These are phyloP conservation scores for Tetragonisca angustula DNA, from an alignment of 2,888 invertebrate genomes.

Conservation along the genomic window DNA sequence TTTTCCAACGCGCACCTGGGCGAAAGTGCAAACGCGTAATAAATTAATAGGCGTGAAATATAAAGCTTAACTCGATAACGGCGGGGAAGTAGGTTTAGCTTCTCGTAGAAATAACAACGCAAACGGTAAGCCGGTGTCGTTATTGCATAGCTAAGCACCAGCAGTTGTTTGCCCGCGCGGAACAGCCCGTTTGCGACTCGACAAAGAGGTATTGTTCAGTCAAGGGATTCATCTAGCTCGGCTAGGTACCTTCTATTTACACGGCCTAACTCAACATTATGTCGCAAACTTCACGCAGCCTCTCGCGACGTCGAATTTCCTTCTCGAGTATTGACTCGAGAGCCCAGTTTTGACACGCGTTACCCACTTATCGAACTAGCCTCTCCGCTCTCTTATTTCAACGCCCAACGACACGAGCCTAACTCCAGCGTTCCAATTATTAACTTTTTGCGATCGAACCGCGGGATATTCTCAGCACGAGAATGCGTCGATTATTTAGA, in stretches of 20 bases:
- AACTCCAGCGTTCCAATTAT: no score
- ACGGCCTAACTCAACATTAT: conserved; percentile 79
- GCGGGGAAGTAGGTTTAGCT: conserved; percentile 48
- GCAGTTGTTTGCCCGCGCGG: conserved; percentile 70
- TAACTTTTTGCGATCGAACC: no score
- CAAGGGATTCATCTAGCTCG: conserved; percentile 72
- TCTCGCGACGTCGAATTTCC: conserved; percentile 41
- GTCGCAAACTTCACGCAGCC: conserved; percentile 62
- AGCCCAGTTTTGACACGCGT: conserved; percentile 15
- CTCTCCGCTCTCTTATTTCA: no score
- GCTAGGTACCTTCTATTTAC: conserved; percentile 75
- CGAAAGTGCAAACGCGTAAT: neutral
- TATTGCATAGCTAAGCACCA: conserved; percentile 74
- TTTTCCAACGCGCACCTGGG: neutral
- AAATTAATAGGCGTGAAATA: conserved; percentile 44
- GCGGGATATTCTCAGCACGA: no score
- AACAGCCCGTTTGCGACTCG: conserved; percentile 69
- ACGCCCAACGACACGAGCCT: no score
- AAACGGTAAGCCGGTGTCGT: conserved; percentile 65
- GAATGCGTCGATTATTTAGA: no score
- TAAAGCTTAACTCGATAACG: conserved; percentile 43
- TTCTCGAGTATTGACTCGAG: conserved; percentile 33
- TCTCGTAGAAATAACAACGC: conserved; percentile 65
- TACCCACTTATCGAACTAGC: neutral
- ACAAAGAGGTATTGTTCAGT: conserved; percentile 80